Conservation (phyloP, 35 echinoderm and acorn worm species). For the Ophioderma brevispina region DNA sequence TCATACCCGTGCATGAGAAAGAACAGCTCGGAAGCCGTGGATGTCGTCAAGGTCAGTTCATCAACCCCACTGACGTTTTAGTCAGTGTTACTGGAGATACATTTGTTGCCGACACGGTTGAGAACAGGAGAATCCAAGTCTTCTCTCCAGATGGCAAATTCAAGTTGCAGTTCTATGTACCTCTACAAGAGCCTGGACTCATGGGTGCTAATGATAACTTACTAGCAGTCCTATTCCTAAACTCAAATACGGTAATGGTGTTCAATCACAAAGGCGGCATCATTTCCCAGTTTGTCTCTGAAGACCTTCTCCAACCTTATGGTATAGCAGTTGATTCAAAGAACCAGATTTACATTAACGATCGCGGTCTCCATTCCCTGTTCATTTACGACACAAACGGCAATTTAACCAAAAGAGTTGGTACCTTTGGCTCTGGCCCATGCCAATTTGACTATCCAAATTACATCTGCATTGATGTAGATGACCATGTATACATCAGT, state of each 20-base stretch:
- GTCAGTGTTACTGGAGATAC: slow-evolving; percentile 54
- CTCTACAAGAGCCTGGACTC: slow-evolving; percentile 65
- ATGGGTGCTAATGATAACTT: slow-evolving; percentile 42
- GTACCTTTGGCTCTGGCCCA: slow-evolving; percentile 60
- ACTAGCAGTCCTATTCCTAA: slow-evolving; percentile 57
- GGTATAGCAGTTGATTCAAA: slow-evolving; percentile 72
- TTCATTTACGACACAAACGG: slow-evolving; percentile 59
- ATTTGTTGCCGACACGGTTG: slow-evolving; percentile 80
- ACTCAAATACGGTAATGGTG: slow-evolving; percentile 32
- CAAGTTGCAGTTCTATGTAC: slow-evolving; percentile 48
- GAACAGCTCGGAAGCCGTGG: slow-evolving; percentile 81
- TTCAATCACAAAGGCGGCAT: slow-evolving; percentile 57
- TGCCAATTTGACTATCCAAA: slow-evolving; percentile 80
- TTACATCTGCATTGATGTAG: slow-evolving; percentile 63
- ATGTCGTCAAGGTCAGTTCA: slow-evolving; percentile 54
- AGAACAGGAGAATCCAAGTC: slow-evolving; percentile 69
- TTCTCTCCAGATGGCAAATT: slow-evolving; percentile 60
- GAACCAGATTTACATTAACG: slow-evolving; percentile 60
- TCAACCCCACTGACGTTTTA: slow-evolving; percentile 76
- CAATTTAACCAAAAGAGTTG: slow-evolving; percentile 46
- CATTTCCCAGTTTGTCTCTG: slow-evolving; percentile 40
- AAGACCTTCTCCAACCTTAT: slow-evolving; percentile 55
- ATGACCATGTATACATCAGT: slow-evolving; percentile 69
- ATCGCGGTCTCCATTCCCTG: slow-evolving; percentile 46
- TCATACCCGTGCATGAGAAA: slow-evolving; percentile 60